Base-by-base conservation (phyloP, 35 echinoderm and acorn worm species). In the Chiridota heheva region DNA sequence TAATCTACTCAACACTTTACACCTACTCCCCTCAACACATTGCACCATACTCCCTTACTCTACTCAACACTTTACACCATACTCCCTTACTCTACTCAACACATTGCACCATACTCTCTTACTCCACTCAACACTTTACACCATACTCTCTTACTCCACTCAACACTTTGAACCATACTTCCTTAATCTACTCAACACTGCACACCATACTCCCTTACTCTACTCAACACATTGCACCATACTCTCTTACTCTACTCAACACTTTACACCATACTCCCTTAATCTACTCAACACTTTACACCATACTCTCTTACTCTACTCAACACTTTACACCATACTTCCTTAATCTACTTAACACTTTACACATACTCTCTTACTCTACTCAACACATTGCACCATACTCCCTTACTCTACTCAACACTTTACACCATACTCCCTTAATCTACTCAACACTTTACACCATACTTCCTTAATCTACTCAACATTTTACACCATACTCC, bases 91-190 rank as follows among this genome's bases (percentile, higher is more conserved):
- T 18, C 60, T 10, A 18, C 51, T n/a, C n/a, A n/a, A n/a, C n/a
- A n/a, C n/a, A n/a, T n/a, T n/a, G n/a, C n/a, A n/a, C n/a, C n/a
- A n/a, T n/a, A n/a, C n/a, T n/a, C n/a, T n/a, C n/a, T n/a, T n/a
- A n/a, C n/a, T n/a, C n/a, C n/a, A 41, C 61, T 30, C 36, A 83
- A 46, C 40, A 83, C 64, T 37, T 80, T 64, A 29, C 60, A 8
- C 28, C 7, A 16, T 8, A 64, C 28, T 64, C 31, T 29, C 15
- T 64, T 8, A 7, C 7, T 18, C 60, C 7, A 18, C 51, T 30
- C 36, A 83, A 46, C 40, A 83, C 64, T 37, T 80, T 64, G 27
- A 15, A 8, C 28, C 7, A 16, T 8, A 64, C 28, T 64, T 64
- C 60, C 15, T 64, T 8, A 7, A 16, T 18, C 60, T 10, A 18